phyloP scores from a whole-genome alignment of 1,140 invertebrate species.

The Scaptomyza hsui region DNA sequence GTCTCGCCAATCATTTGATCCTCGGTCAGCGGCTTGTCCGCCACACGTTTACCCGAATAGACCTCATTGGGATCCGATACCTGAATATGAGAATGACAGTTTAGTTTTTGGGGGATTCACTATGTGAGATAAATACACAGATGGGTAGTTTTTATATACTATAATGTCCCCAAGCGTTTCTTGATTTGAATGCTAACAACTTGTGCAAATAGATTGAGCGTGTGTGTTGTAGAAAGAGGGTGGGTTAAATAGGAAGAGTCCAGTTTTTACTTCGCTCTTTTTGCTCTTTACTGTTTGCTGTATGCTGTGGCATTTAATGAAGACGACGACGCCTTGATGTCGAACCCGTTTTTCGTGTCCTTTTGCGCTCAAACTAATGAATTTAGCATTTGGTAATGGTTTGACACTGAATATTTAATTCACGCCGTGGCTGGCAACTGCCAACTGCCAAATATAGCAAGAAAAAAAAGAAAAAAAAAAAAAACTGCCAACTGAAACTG shows the following conservation, averaged over 20 bases:
- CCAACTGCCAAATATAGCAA: slow-evolving; percentile 25
- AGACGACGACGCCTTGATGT: slow-evolving; percentile 65
- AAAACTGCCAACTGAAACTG: slow-evolving; percentile 51
- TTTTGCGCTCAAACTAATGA: slow-evolving; percentile 79
- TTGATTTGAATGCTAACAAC: slow-evolving; percentile 52
- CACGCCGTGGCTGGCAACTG: slow-evolving; percentile 55
- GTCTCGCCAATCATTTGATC: slow-evolving; percentile 98
- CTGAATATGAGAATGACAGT: slow-evolving; percentile 82
- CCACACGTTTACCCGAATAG: slow-evolving; percentile 95
- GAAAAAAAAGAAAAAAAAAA: slow-evolving; percentile 3
- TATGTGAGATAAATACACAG: no score
- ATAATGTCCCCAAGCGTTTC: slow-evolving; percentile 18
- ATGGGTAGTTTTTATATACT: no score
- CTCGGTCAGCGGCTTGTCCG: slow-evolving; percentile 94
- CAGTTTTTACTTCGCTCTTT: slow-evolving; percentile 21
- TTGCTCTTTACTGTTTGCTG: slow-evolving; percentile 27
- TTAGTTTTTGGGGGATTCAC: slow-evolving; percentile 11
- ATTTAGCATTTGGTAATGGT: slow-evolving; percentile 83
- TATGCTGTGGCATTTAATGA: slow-evolving; percentile 65
- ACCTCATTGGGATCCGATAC: slow-evolving; percentile 96
- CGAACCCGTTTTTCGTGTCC: slow-evolving; percentile 81
- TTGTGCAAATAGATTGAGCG: slow-evolving; percentile 56
- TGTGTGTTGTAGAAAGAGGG: slow-evolving; percentile 23
- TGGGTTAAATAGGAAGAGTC: slow-evolving; percentile 7
- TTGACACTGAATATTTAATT: slow-evolving; percentile 84